These are phyloP conservation scores for Parazoanthus atlanticus DNA, from an alignment of 92 coral and sea anemone species.

Conservation along the genomic window DNA sequence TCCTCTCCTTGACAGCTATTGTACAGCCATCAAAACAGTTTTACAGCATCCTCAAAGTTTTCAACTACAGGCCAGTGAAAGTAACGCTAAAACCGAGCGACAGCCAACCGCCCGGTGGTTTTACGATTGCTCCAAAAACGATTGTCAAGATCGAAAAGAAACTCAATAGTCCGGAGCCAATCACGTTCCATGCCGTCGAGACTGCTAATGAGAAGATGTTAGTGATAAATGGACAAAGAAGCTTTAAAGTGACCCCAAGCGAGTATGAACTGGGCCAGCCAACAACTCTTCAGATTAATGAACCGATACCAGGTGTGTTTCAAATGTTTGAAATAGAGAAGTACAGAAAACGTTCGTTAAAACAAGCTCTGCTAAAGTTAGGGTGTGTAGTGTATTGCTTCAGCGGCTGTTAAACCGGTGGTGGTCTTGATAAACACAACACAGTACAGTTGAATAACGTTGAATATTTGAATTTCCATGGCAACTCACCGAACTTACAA, in stretches of 20 bases:
- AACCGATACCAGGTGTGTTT: conserved; percentile 49
- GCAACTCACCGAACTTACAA: background rate
- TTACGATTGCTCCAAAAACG: conserved; percentile 50
- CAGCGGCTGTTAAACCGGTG: too few relatives aligned
- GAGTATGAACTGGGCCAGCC: conserved; percentile 68
- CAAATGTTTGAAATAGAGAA: conserved; percentile 30
- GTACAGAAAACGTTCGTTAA: background rate
- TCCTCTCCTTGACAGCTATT: conserved; percentile 54
- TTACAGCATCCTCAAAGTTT: conserved; percentile 69
- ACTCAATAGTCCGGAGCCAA: conserved; percentile 69
- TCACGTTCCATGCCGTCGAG: conserved; percentile 77
- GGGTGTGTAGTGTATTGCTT: background rate
- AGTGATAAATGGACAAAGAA: conserved; percentile 68
- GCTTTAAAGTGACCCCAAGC: conserved; percentile 71
- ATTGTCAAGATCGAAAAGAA: conserved; percentile 70
- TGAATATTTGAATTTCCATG: too few relatives aligned
- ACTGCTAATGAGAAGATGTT: conserved; percentile 59
- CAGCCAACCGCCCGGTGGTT: conserved; percentile 82
- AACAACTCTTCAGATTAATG: conserved; percentile 60
- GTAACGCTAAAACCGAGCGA: conserved; percentile 76
- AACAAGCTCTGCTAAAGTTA: background rate
- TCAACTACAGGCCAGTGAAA: conserved; percentile 67
- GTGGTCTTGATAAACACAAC: background rate
- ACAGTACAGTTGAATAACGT: too few relatives aligned
- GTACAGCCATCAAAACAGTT: conserved; percentile 89